Evolutionary conservation across 2,797 vertebrate species (phyloP), one percentile per base, ranked within the genome.

Genomic region (Microcaecilia unicolor): DNA sequence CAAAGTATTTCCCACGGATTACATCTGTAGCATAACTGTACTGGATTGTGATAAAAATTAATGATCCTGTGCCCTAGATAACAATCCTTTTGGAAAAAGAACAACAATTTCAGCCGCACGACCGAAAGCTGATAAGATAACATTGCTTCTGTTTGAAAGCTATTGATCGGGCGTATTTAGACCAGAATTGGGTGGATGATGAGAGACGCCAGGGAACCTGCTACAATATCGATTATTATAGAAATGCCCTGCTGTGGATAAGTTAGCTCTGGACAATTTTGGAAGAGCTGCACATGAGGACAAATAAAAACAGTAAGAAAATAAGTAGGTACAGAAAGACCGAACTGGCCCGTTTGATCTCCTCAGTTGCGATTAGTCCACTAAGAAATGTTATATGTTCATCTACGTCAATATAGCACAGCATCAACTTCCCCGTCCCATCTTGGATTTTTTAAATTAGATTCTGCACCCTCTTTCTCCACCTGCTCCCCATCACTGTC

Each of bases 21-120:
- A 6, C 51, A 48, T 37, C 34, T 24, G 33, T 18, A 38, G 36
- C 51, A 51, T 47, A 27, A 43, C 28, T 29, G 33, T 22, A 44
- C 44, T 41, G 13, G 27, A 21, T 27, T 40, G 15, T 1, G 25
- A 12, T 34, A 47, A 59, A 55, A 55, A 29, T 37, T 32, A 47
- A 41, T 35, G 55, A 51, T 26, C 16, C 9, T 1, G 22, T 41
- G 27, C 22, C 10, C 19, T 10, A 25, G 11, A 30, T 36, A 34
- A 40, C 50, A 31, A 44, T 47, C 12, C 32, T 26, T 30, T 29
- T 34, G 34, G 14, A 37, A 29, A n/a, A 51, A 43, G 47, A 25
- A 9, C 30, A n/a, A 30, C n/a, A n/a, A n/a, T 26, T 33, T 34
- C 33, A 29, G 47, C 40, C 41, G 43, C 47, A 0, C 19, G 44